Base-by-base conservation (phyloP, 2,113 vertebrate species). In the Orcinus orca region DNA sequence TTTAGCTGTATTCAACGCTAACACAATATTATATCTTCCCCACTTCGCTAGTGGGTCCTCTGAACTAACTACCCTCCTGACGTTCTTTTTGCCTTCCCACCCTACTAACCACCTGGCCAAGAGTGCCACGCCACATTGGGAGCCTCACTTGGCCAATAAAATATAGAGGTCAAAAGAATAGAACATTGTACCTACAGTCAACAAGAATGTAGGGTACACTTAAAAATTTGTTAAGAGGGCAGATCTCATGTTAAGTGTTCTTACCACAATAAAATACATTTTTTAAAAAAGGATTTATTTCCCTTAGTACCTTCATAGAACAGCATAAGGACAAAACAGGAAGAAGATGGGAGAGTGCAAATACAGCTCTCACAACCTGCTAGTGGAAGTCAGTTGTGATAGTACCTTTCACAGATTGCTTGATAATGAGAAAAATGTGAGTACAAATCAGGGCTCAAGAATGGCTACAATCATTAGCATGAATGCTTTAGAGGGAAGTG, bases 231-330 rank as follows among this genome's bases (percentile, higher is more conserved):
- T 31, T 60, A 36, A 58, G 12, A 73, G 36, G 6, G 17, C 62
- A 80, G 20, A 62, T 79, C 25, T 70, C 17, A 55, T 33, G 11
- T 63, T 31, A 76, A 88, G 7, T 62, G 21, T 86, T 70, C 41
- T 77, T 67, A 65, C 36, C 36, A 58, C 31, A 31, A 36, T 62
- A 58, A 73, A 63, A 44, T 70, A 63, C 6, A 47, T 25, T 67
- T 12, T 88, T 87, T 65, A 9, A 13, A 53, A 77, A 31, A 15
- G 6, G 5, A 81, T 67, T 50, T 81, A 47, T 93, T 38, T 88
- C 44, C 5, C 6, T 92, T 96, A 23, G 17, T 96, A 29, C 33
- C 41, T 97, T 97, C 86, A 96, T n/a, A 93, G 88, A 60, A n/a
- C 23, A 73, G 95, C 88, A 84, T 95, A 83, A 95, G 31, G 77